Conservation (phyloP, 2,797 vertebrate genomes). For the Acanthurus leucopareius region DNA sequence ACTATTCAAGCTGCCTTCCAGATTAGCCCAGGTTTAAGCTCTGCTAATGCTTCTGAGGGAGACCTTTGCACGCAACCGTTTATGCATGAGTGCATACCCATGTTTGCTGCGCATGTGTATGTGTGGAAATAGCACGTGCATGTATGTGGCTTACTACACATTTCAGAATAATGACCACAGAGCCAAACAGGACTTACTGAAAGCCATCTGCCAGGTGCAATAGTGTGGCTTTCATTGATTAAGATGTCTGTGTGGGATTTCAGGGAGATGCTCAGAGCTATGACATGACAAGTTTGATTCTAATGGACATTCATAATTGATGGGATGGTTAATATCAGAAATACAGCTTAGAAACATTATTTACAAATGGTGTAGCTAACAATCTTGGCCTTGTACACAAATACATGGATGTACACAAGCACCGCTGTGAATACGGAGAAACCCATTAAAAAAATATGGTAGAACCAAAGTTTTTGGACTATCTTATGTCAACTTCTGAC, state of each 20-base stretch:
- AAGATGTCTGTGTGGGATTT: slow-evolving; percentile 55
- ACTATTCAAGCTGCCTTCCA: slow-evolving; percentile 73
- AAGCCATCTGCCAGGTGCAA: slow-evolving; percentile 62
- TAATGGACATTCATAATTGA: slow-evolving; percentile 78
- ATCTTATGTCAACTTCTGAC: neutral
- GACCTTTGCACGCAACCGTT: slow-evolving; percentile 78
- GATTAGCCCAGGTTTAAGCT: slow-evolving; percentile 80
- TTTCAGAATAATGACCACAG: slow-evolving; percentile 52
- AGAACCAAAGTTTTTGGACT: neutral
- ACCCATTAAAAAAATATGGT: neutral
- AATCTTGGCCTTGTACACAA: neutral
- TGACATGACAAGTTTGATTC: slow-evolving; percentile 62
- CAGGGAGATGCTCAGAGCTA: slow-evolving; percentile 34
- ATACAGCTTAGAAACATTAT: slow-evolving; percentile 2
- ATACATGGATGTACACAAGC: neutral
- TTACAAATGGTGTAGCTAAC: neutral
- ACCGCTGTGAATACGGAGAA: neutral
- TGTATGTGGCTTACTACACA: slow-evolving; percentile 42
- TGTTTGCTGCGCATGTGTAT: neutral
- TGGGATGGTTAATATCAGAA: slow-evolving; percentile 39
- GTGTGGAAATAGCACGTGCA: slow-evolving; percentile 10
- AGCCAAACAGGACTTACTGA: slow-evolving; percentile 38
- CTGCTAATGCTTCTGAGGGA: slow-evolving; percentile 45
- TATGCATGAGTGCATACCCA: slow-evolving; percentile 14
- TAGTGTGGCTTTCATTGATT: slow-evolving; percentile 70